These are phyloP conservation scores for Paratrypauchen microcephalus DNA, from an alignment of 2,797 vertebrate species.

Conservation along the genomic window DNA sequence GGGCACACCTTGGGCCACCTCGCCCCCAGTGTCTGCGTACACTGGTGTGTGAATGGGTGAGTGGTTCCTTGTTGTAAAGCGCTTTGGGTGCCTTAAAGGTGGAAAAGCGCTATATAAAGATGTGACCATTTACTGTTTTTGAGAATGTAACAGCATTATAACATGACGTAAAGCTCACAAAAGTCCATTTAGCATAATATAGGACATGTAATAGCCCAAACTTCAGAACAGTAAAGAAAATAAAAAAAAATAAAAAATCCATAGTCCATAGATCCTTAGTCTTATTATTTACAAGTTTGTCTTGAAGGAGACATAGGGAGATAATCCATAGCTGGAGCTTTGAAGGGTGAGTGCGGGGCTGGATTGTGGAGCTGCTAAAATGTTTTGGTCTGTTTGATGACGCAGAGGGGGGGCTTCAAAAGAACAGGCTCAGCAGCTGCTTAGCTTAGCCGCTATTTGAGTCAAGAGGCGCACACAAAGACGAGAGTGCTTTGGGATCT, in stretches of 20 bases:
- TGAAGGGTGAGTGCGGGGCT: slow-evolving; percentile 58
- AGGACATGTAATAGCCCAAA: background rate
- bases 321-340: slow-evolving; percentile 68
- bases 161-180: too few species aligned
- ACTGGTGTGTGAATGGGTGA: too few species aligned
- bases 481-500: slow-evolving; percentile 26
- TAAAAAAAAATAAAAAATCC: too few species aligned
- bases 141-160: too few species aligned
- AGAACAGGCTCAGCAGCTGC: slow-evolving; percentile 44
- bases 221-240: slow-evolving; percentile 10
- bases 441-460: slow-evolving; percentile 52
- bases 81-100: too few species aligned
- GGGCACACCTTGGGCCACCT: too few species aligned
- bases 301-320: slow-evolving; percentile 55
- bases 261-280: slow-evolving; percentile 39
- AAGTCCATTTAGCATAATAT: too few species aligned
- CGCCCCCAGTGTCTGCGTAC: too few species aligned
- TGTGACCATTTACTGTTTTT: too few species aligned
- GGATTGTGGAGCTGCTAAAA: slow-evolving; percentile 50
- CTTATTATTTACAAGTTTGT: slow-evolving; percentile 54
- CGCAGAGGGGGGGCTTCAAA: slow-evolving; percentile 57
- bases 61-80: too few species aligned
- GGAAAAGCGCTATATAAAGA: too few species aligned
- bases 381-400: slow-evolving; percentile 62
- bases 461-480: slow-evolving; percentile 47